Percentiles rank a stretch among this genome's conserved stretches.
These are phyloP conservation scores for Rapana venosa DNA, from an alignment of 2,888 invertebrate species.

Conservation along the genomic window DNA sequence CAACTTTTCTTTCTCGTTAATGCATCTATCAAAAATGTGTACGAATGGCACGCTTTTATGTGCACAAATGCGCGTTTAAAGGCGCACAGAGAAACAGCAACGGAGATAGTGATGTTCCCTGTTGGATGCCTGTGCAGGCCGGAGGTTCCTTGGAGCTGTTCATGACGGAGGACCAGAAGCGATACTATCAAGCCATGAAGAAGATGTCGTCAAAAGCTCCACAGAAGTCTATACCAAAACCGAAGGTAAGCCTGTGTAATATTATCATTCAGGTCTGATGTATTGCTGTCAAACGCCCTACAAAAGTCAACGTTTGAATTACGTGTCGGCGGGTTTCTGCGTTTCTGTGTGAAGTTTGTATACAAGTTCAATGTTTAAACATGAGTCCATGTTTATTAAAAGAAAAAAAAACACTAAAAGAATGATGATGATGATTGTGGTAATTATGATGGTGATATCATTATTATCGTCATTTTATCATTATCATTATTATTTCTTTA, in stretches of 20 bases:
- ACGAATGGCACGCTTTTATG: not conserved
- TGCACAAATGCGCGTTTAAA: not conserved
- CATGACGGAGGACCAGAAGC: slow-evolving; percentile 99
- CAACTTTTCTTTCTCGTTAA: not conserved
- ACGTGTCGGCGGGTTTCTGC: too few relatives aligned
- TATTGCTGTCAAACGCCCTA: too few relatives aligned
- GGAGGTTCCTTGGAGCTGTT: slow-evolving; percentile 99
- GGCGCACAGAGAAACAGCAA: not conserved
- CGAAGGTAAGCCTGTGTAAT: slow-evolving; percentile 85
- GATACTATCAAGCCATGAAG: slow-evolving; percentile 99
- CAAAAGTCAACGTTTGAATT: too few relatives aligned
- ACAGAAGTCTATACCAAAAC: slow-evolving; percentile 97
- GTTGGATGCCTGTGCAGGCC: slow-evolving; percentile 56
- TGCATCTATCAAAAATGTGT: not conserved
- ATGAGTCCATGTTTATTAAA: too few relatives aligned
- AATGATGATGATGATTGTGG: not conserved
- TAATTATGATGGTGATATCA: not conserved
- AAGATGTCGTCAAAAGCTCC: slow-evolving; percentile 99
- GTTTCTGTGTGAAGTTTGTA: too few relatives aligned
- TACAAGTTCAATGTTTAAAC: too few relatives aligned
- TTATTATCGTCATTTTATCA: too few relatives aligned
- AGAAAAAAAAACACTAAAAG: not conserved
- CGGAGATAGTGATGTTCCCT: not conserved
- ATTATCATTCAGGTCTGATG: too few relatives aligned
- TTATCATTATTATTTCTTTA: too few relatives aligned